Evolutionary conservation across 2,797 vertebrate species (phyloP), one percentile per base, ranked within the genome.

Genomic region (Florisuga fusca): DNA sequence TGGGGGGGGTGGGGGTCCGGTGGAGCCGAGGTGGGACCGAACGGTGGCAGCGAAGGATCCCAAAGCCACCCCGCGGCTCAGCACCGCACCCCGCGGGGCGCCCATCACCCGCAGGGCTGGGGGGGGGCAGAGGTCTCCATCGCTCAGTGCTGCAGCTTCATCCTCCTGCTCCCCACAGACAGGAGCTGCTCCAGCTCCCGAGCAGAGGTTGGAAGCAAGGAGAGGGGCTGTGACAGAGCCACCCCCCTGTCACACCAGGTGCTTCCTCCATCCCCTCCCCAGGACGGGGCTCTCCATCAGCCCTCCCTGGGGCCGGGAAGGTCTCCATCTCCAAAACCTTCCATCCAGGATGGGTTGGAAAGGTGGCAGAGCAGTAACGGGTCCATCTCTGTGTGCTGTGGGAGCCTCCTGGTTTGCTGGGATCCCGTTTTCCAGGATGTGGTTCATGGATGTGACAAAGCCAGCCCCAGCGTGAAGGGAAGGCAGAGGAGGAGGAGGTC

Each of bases 201-300:
- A 63, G 26, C 5, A 1, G 33, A 25, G 33, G 16, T 4, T 2
- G 9, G 7, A 9, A 15, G 12, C 0, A 1, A 25, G 74, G 73
- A 15, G 51, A 4, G n/a, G 2, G 4, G 1, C 1, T 2, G 15
- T 1, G 4, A 15, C 41, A 15, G 7, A 18, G 34, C 15, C 6
- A 6, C 21, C 12, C 57, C 9, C 38, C 1, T 2, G 29, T 25
- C 6, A 12, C 25, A 5, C 16, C 3, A 13, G 57, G 27, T 17
- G 57, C 19, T 41, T 20, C 14, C n/a, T 17, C 34, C 7, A 0
- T 10, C 29, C 33, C 6, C 0, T 20, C 34, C 7, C 6, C 3
- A 46, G 48, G 71, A 15, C 36, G 12, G 3, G 1, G 11, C 21
- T 15, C 41, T 48, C 34, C 18, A 6, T 12, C 34, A n/a, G 46